A percentile compares a stretch with the other conserved stretches of the same genome.
These are phyloP conservation scores for Disparrhopalites patrizii DNA, from an alignment of 2,888 invertebrate species.

Conservation along the genomic window DNA sequence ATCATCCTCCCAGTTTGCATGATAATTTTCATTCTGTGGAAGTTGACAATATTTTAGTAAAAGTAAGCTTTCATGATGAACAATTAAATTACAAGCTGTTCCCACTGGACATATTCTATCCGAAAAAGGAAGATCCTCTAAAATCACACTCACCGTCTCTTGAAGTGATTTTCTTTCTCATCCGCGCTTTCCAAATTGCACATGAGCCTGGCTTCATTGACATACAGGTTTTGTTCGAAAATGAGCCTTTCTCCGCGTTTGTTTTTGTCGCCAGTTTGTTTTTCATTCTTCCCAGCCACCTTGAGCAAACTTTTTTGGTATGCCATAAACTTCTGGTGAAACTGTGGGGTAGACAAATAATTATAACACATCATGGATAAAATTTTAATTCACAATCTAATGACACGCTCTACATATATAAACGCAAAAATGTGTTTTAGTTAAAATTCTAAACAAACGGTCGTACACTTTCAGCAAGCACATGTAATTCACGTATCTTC, in stretches of 20 bases:
- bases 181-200: constrained; percentile 26
- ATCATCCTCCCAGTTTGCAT: constrained; percentile 39
- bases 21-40: constrained; percentile 34
- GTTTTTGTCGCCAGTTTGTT: constrained; percentile 25
- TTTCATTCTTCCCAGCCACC: constrained; percentile 22
- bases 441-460: constrained; percentile 3
- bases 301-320: constrained; percentile 26
- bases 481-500: constrained; percentile 31
- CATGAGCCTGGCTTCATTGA: constrained; percentile 32
- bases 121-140: not conserved
- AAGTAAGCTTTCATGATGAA: too few relatives aligned
- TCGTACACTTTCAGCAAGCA: constrained; percentile 30
- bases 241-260: constrained; percentile 29
- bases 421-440: not conserved
- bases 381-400: not conserved
- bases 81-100: too few relatives aligned
- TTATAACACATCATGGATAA: not conserved
- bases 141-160: constrained; percentile 27
- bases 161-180: constrained; percentile 18
- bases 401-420: not conserved
- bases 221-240: constrained; percentile 33
- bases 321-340: constrained; percentile 34
- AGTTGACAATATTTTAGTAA: not conserved
- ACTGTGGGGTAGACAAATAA: constrained; percentile 21
- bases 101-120: not conserved